Conservation (phyloP, 2,113 vertebrate species). For the Chionomys nivalis region DNA sequence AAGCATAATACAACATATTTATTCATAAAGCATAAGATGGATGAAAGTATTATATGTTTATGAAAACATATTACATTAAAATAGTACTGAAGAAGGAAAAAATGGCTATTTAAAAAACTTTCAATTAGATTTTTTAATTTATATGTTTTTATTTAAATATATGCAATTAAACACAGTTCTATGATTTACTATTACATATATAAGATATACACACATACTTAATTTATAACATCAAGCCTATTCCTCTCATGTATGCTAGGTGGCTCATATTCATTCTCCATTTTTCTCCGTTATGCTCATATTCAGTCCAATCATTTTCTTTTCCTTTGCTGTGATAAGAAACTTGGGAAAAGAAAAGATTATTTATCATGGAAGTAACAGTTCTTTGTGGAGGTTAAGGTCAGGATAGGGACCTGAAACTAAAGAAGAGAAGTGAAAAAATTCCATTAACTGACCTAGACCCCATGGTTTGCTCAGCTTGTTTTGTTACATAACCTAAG, state of each 20-base stretch:
- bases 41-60: background rate
- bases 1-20: background rate
- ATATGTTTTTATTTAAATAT: conserved; percentile 1
- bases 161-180: background rate
- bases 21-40: background rate
- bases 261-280: background rate
- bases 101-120: background rate
- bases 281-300: background rate
- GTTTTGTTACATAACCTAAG: background rate
- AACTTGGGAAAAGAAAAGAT: background rate
- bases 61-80: background rate
- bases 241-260: background rate
- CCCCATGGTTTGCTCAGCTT: no score
- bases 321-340: background rate
- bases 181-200: background rate
- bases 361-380: background rate
- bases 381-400: background rate
- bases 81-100: background rate
- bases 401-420: background rate
- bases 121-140: background rate
- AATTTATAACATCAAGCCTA: background rate
- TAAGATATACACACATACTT: background rate
- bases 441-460: no score
- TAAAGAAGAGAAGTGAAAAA: background rate
- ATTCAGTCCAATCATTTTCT: background rate